A percentile compares a stretch with the other conserved stretches of the same genome.
Conservation (phyloP, 2,113 vertebrate genomes). For the Sceloporus undulatus region DNA sequence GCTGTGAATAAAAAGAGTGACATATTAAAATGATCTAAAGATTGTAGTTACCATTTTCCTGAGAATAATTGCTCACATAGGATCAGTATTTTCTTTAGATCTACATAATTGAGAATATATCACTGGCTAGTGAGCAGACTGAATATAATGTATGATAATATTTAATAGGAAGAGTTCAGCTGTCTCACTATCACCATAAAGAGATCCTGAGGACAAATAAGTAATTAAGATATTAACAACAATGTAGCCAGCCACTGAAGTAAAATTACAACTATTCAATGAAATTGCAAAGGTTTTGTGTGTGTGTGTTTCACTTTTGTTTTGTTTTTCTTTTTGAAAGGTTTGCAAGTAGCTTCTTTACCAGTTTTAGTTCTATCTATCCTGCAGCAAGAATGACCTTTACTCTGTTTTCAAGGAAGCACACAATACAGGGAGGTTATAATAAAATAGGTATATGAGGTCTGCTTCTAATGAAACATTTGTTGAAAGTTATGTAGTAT, state of each 20-base stretch:
- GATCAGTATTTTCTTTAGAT: background rate
- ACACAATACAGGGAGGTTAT: too few relatives aligned
- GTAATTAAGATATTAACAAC: background rate
- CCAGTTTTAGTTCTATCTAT: too few relatives aligned
- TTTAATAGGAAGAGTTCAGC: background rate
- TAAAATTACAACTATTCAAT: background rate
- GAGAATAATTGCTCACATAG: fast-evolving
- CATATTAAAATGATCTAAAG: slow-evolving; percentile 1
- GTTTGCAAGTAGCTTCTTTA: too few relatives aligned
- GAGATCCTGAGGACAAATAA: background rate
- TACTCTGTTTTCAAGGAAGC: too few relatives aligned
- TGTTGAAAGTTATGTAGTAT: too few relatives aligned
- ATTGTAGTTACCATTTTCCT: background rate
- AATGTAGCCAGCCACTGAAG: background rate
- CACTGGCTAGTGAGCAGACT: background rate
- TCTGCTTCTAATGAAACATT: too few relatives aligned
- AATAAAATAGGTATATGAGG: too few relatives aligned
- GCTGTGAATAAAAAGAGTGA: background rate
- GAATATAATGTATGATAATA: background rate
- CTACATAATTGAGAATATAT: background rate
- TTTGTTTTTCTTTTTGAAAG: too few relatives aligned
- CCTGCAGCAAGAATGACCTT: too few relatives aligned
- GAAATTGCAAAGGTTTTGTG: fast-evolving
- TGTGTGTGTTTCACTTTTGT: background rate
- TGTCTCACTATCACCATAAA: background rate